A percentile compares a stretch with the other conserved stretches of the same genome.
These are phyloP conservation scores for Sesia bembeciformis DNA, from an alignment of 2,888 invertebrate genomes.

Conservation along the genomic window DNA sequence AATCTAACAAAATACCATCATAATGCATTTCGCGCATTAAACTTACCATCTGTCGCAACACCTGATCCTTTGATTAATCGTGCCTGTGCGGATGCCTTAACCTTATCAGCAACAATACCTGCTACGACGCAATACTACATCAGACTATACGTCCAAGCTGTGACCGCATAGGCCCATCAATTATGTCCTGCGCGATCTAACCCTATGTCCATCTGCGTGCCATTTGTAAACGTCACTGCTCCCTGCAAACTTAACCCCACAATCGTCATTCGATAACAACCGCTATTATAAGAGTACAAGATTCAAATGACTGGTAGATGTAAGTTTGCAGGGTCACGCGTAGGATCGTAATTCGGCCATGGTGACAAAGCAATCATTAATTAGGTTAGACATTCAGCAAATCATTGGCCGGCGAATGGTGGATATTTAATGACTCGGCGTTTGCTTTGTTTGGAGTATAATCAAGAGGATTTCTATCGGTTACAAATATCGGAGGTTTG, in stretches of 20 bases:
- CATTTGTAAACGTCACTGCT: constrained; percentile 54
- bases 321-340: constrained; percentile 19
- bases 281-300: constrained; percentile 16
- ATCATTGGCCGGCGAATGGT: constrained; percentile 35
- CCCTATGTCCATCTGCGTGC: constrained; percentile 55
- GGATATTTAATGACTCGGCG: constrained; percentile 31
- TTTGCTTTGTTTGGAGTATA: constrained; percentile 25
- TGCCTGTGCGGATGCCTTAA: no score
- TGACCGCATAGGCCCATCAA: constrained; percentile 33
- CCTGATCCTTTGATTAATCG: no score
- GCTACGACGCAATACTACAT: constrained; percentile 6
- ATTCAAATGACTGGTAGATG: constrained; percentile 7
- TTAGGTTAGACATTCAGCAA: constrained; percentile 48
- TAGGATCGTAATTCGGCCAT: constrained; percentile 35
- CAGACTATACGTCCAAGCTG: background rate
- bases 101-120: no score
- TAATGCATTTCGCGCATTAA: no score
- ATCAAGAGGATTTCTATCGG: no score
- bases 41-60: no score
- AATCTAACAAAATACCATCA: no score
- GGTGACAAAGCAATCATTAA: constrained; percentile 58
- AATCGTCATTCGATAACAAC: constrained; percentile 13
- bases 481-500: no score
- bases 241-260: constrained; percentile 9
- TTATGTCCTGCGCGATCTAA: constrained; percentile 59